Base-by-base conservation (phyloP, 2,113 vertebrate genomes). In the Gavia stellata region DNA sequence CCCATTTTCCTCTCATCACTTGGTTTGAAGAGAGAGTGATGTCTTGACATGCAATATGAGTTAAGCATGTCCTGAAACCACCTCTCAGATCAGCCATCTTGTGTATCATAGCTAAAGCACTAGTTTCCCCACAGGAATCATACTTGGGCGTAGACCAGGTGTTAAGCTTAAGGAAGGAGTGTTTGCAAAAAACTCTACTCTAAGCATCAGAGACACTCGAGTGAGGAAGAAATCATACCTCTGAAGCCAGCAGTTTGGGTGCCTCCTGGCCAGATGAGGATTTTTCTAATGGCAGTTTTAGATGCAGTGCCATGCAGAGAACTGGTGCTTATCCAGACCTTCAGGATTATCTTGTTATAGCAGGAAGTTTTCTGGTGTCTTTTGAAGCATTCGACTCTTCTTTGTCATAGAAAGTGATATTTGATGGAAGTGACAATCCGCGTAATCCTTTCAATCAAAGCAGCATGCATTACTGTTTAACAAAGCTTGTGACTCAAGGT, bases 361-460 rank as follows among this genome's bases (percentile, higher is more conserved):
- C 49, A 81, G 33, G 21, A 83, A 92, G 55, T n/a, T 25, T 82
- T 82, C 66, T 85, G 25, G 7, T 79, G 19, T 70, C 59, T 82
- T 90, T 80, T 86, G 65, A 86, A 90, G 31, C 38, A 42, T 84
- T 90, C 6, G 0, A 10, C 11, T 84, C 56, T 83, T 80, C 56
- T 79, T 78, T 86, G 38, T 58, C 70, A 83, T 26, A 70, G 58
- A 95, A 96, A 90, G 34, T 38, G 53, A 33, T 89, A 80, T 73
- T 67, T 52, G 75, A 75, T 74, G 38, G 74, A 91, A 70, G 53
- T 84, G 71, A 81, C 24, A 65, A 63, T 63, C 52, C 7, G 1
- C 2, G 10, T 65, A 68, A 81, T 86, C 72, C 19, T 91, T 89
- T 85, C 3, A 0, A 87, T 85, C 88, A 91, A 90, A 92, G 81